Evolutionary conservation across 2,888 invertebrate genomes (phyloP).

Genomic region (Nymphalis c-album): DNA sequence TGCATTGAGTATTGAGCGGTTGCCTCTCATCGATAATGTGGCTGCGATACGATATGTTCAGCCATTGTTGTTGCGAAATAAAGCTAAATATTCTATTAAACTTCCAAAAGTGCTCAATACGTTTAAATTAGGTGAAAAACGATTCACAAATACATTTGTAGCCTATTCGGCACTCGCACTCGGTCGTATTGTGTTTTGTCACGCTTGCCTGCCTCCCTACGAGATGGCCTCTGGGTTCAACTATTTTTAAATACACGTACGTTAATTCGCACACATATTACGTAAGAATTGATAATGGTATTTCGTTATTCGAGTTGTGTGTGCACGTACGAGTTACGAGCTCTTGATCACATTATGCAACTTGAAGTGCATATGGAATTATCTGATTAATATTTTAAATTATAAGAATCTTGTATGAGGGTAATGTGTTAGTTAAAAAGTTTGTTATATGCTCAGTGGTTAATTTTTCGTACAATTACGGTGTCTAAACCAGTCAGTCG

Average conservation of each 20-base stretch:
- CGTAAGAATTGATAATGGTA: not conserved
- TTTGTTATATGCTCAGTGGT: too few relatives aligned
- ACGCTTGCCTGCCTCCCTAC: constrained; percentile 45
- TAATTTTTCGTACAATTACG: too few relatives aligned
- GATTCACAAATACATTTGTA: not conserved
- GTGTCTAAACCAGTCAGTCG: too few relatives aligned
- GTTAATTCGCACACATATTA: constrained; percentile 19
- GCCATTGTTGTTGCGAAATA: too few relatives aligned
- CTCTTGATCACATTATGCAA: too few relatives aligned
- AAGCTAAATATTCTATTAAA: too few relatives aligned
- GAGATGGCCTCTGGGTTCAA: constrained; percentile 48
- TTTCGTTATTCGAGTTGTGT: not conserved
- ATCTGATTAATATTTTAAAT: not conserved
- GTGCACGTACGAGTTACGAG: not conserved
- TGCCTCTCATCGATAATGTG: too few relatives aligned
- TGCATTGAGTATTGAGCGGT: too few relatives aligned
- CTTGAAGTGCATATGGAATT: not conserved
- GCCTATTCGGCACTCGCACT: constrained; percentile 22
- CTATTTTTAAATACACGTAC: constrained; percentile 37
- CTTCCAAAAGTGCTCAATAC: too few relatives aligned
- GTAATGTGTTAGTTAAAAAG: too few relatives aligned
- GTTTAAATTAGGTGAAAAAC: constrained; percentile 7
- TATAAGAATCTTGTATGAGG: not conserved
- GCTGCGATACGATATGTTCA: too few relatives aligned
- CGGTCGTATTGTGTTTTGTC: constrained; percentile 41